Base-by-base conservation (phyloP, 2,888 invertebrate species). In the Bibio marci region DNA sequence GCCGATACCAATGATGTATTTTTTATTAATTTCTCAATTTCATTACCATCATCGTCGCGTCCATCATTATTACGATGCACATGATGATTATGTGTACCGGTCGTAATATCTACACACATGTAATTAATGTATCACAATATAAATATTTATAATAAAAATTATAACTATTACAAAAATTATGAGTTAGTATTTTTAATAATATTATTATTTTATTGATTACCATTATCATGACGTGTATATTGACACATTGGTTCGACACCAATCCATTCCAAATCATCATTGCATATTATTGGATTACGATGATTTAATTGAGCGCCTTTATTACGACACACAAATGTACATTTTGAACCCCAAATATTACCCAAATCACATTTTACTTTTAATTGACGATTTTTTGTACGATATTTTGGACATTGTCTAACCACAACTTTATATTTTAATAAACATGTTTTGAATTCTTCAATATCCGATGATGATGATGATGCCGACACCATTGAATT, bases 391-490 rank as follows among this genome's bases (percentile, higher is more conserved):
- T 46, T 44, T 26, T 32, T 37, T 4, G 44, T 40, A 4, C 40
- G 42, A 33, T 41, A 48, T 15, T 39, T 38, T 2, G 44, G 41
- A 37, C 49, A 49, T 33, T 43, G 46, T 33, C 44, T 40, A 1
- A 49, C 48, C 30, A 49, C 42, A 7, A 49, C 47, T 40, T 47
- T 47, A 27, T 47, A 49, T 8, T 45, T 46, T 18, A 49, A 22
- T 12, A 43, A 17, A 30, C 49, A 49, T 3, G 41, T 45, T 33
- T 46, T 46, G 8, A 22, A 22, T 22, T 22, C 22, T 22, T 22
- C 22, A 6, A 8, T 8, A 22, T 22, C 22, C 4, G 4, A 6
- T 8, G 22, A 4, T 22, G 22, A 6, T 22, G 22, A 22, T 8
- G 22, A 22, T 22, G 22, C 4, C 22, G 22, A 6, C 13, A 42